phyloP scores from a whole-genome alignment of 2,113 vertebrate species.

The Microcebus griseorufus region DNA sequence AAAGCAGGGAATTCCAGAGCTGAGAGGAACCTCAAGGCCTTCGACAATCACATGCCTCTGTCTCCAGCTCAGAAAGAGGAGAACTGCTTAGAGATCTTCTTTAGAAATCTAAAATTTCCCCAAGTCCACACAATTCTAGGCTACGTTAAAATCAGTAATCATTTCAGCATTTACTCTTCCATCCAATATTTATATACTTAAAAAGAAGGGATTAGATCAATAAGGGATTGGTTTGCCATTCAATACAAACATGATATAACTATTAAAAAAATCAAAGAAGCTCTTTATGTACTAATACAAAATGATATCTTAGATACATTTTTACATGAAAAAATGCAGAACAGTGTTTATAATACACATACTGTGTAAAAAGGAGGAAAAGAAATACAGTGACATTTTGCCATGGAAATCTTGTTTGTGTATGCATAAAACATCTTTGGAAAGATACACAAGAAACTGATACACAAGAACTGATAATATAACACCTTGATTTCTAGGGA shows the following conservation, averaged over 20 bases:
- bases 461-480: neutral
- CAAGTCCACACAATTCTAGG: neutral
- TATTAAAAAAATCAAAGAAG: neutral
- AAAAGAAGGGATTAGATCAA: neutral
- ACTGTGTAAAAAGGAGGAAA: neutral
- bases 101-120: neutral
- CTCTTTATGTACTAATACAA: neutral
- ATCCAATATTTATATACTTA: neutral
- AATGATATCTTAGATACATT: neutral
- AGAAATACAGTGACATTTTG: neutral
- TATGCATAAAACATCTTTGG: neutral
- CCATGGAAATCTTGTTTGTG: neutral
- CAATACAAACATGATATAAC: neutral
- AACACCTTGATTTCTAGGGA: neutral
- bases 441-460: neutral
- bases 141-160: neutral
- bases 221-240: neutral
- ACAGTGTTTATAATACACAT: neutral
- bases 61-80: neutral
- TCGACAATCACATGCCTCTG: neutral
- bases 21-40: neutral
- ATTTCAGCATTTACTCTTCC: slow-evolving; percentile 11
- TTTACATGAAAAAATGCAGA: neutral
- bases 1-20: neutral
- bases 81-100: neutral